Conservation (phyloP, 2,888 invertebrate genomes). For the Lasius fuliginosus region DNA sequence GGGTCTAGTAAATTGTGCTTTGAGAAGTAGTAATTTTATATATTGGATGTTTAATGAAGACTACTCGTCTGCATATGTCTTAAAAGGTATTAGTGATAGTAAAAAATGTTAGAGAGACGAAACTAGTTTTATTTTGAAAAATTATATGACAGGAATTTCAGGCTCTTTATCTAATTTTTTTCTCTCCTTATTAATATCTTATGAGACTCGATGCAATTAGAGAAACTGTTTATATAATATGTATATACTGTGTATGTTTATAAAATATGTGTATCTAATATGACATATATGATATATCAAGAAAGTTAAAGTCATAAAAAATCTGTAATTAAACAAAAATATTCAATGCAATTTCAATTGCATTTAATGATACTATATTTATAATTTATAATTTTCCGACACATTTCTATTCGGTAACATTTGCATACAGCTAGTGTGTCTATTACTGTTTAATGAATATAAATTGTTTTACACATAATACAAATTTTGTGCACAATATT, state of each 20-base stretch:
- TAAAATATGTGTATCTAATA: neutral
- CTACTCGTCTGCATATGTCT: constrained; percentile 4
- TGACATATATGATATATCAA: neutral
- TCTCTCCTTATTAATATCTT: constrained; percentile 18
- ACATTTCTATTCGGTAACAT: neutral
- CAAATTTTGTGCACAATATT: neutral
- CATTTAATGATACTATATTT: constrained; percentile 1
- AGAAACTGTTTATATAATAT: neutral
- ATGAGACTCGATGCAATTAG: neutral
- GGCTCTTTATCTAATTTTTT: neutral
- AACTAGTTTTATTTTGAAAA: neutral
- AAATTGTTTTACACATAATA: neutral
- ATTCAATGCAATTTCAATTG: neutral
- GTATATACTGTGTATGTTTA: neutral
- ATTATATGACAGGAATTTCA: neutral
- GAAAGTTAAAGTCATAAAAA: neutral
- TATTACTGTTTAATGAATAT: constrained; percentile 8
- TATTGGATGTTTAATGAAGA: constrained; percentile 29
- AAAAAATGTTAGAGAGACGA: neutral
- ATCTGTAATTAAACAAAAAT: neutral
- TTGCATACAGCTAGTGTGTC: neutral
- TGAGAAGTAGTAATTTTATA: constrained; percentile 22
- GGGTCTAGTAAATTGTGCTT: constrained; percentile 9
- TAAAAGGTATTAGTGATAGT: neutral
- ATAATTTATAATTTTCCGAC: neutral